phyloP scores from a whole-genome alignment of 2,113 vertebrate genomes.

The Cygnus buccinator region DNA sequence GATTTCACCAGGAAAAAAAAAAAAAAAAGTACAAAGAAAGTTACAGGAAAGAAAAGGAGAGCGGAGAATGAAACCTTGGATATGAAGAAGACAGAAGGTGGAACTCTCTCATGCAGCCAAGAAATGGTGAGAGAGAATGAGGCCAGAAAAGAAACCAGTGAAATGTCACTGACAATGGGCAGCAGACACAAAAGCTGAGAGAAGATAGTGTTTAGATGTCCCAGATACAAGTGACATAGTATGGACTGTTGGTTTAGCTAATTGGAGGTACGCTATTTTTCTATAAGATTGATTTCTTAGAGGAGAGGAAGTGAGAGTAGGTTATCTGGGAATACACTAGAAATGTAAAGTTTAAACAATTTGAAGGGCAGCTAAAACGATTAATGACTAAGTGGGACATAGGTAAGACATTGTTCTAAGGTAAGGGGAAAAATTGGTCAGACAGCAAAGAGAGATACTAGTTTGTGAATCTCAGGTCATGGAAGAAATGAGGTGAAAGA shows the following conservation, averaged over 20 bases:
- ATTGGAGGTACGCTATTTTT: neutral
- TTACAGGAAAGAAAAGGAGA: neutral
- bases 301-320: neutral
- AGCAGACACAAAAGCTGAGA: neutral
- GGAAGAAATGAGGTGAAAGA: neutral
- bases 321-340: neutral
- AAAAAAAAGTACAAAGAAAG: neutral
- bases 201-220: neutral
- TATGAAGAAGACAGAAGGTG: neutral
- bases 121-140: neutral
- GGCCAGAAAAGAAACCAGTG: neutral
- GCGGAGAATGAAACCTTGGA: neutral
- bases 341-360: neutral
- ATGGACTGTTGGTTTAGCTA: neutral
- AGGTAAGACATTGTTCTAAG: neutral
- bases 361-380: neutral
- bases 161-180: neutral
- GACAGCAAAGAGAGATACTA: neutral
- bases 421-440: neutral
- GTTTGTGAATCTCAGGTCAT: neutral
- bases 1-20: neutral
- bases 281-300: neutral
- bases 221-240: neutral
- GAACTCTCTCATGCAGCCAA: neutral
- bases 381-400: neutral